Evolutionary conservation across 2,113 vertebrate genomes (phyloP), one percentile per base, ranked within the genome.

Genomic region (Spheniscus mendiculus): DNA sequence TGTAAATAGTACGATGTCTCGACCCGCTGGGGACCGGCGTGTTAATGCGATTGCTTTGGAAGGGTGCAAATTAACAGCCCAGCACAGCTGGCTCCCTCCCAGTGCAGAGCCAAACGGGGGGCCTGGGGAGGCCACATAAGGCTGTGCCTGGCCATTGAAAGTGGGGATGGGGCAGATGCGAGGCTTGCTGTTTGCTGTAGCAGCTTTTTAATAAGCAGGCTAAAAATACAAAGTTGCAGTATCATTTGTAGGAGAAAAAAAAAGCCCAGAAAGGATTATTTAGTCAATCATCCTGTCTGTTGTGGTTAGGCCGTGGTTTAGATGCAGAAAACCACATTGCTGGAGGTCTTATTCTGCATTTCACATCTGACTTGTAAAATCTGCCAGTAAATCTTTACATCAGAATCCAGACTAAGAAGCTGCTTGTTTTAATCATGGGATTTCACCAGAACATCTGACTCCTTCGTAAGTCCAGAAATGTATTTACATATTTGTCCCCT

Each of bases 371-470:
- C 40, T 61, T 65, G 42, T 74, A 53, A 92, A 69, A 74, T n/a
- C 63, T 88, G 61, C 61, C 6, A 0, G 62, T 55, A 92, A 96
- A 96, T 45, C 88, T 81, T 78, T 27, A 36, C 36, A 30, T 30
- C 70, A 72, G 63, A 89, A 62, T 34, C 59, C 0, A 0, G 50
- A 11, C 44, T 62, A 72, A 82, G 90, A 52, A 92, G 83, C 59
- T 90, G 85, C 34, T 89, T 17, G 19, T 76, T 92, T 55, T 72
- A 91, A 52, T 78, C 27, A 8, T 10, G 45, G 67, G 74, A 63
- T 92, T 95, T 86, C 89, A 87, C 45, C 63, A 72, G 73, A 80
- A 38, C 63, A 79, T 40, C 89, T 70, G 67, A 81, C 74, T 95
- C 71, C 29, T 86, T 47, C 69, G 36, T 20, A 93, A 72, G 45